Evolutionary conservation across 2,113 vertebrate genomes (phyloP).

Genomic region (Lepus timidus): DNA sequence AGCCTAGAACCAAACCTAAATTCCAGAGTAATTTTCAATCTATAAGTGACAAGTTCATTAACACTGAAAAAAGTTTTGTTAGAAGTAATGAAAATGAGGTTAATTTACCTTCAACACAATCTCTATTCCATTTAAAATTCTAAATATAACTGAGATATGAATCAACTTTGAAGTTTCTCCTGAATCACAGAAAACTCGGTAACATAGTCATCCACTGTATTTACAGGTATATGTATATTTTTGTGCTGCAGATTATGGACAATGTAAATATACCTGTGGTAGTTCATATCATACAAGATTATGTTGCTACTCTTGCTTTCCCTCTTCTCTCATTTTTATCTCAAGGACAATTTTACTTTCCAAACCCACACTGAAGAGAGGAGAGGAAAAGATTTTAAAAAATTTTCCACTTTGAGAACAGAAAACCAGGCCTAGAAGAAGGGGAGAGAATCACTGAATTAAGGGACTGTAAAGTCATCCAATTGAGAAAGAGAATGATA

Average conservation of each 20-base stretch:
- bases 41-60: background rate
- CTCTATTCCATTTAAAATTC: background rate
- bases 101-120: background rate
- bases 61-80: background rate
- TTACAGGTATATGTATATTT: background rate
- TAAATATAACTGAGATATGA: background rate
- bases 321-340: conserved; percentile 25
- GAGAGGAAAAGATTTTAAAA: background rate
- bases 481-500: background rate
- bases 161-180: conserved; percentile 4
- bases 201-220: background rate
- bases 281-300: background rate
- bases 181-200: conserved; percentile 23
- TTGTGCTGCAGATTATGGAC: background rate
- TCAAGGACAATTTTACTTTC: conserved; percentile 17
- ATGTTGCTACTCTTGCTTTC: background rate
- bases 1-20: conserved; percentile 34
- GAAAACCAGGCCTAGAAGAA: background rate
- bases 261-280: background rate
- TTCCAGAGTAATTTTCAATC: background rate
- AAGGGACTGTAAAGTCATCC: background rate
- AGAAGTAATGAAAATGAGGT: background rate
- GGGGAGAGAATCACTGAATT: background rate
- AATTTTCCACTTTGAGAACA: background rate
- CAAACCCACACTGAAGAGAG: background rate